Conservation (phyloP, 2,797 vertebrate genomes). For the Sciurus vulgaris region DNA sequence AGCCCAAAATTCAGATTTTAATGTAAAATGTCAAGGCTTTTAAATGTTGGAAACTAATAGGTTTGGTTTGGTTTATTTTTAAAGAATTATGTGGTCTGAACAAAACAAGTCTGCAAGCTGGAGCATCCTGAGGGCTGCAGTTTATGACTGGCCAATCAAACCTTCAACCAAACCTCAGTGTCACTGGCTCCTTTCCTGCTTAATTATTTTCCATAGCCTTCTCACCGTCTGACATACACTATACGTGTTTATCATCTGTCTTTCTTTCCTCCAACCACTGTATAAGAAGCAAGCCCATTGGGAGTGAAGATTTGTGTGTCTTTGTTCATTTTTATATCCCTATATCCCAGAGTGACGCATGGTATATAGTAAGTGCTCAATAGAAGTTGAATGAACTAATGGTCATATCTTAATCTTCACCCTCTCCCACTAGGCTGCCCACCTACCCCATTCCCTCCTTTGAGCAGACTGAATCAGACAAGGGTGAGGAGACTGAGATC, state of each 20-base stretch:
- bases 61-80: slow-evolving; percentile 33
- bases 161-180: background rate
- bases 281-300: background rate
- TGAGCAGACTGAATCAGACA: background rate
- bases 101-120: background rate
- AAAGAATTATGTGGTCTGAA: background rate
- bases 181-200: background rate
- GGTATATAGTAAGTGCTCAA: background rate
- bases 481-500: background rate
- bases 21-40: slow-evolving; percentile 46
- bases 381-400: background rate
- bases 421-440: background rate
- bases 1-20: slow-evolving; percentile 26
- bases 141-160: background rate
- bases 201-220: background rate
- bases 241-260: background rate
- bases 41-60: slow-evolving; percentile 27
- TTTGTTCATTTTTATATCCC: background rate
- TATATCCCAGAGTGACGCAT: background rate
- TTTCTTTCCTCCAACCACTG: background rate
- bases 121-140: background rate
- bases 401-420: background rate
- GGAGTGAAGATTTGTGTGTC: background rate
- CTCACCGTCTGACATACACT: background rate
- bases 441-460: background rate